Conservation (phyloP, 2,113 vertebrate genomes). For the Lasiurus cinereus region DNA sequence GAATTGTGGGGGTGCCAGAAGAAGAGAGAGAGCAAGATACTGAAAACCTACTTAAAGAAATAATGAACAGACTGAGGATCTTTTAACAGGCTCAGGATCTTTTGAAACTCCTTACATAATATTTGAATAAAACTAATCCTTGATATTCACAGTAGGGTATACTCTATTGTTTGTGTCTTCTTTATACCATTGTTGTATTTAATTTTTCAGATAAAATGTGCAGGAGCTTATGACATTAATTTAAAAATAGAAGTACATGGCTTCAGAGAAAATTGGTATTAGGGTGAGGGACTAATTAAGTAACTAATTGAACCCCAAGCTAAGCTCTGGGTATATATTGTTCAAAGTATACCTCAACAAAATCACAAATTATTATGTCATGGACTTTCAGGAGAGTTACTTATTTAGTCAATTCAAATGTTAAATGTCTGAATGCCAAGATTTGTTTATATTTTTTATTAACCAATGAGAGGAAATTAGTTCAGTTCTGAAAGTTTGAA, state of each 20-base stretch:
- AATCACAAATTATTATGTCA: background rate
- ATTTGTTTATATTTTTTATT: background rate
- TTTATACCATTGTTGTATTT: background rate
- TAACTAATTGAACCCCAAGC: background rate
- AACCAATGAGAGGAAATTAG: background rate
- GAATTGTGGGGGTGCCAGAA: too few species aligned
- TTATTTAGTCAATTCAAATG: background rate
- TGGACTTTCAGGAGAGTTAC: background rate
- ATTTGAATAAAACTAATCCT: conserved; percentile 35
- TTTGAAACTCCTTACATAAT: conserved; percentile 32
- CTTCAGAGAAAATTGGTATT: background rate
- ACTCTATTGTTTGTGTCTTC: background rate
- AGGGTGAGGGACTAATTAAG: background rate
- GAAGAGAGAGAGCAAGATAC: too few species aligned
- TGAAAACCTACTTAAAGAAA: too few species aligned
- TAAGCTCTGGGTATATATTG: background rate
- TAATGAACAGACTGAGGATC: too few species aligned
- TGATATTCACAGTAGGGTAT: background rate
- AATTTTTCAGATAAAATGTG: background rate
- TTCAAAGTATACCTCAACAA: background rate
- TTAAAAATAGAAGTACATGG: too few species aligned
- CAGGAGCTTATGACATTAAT: background rate
- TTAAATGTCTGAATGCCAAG: background rate
- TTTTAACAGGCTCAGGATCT: background rate
- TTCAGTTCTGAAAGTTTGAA: conserved; percentile 19